Base-by-base conservation (phyloP, 2,888 invertebrate genomes). In the Caradrina kadenii region DNA sequence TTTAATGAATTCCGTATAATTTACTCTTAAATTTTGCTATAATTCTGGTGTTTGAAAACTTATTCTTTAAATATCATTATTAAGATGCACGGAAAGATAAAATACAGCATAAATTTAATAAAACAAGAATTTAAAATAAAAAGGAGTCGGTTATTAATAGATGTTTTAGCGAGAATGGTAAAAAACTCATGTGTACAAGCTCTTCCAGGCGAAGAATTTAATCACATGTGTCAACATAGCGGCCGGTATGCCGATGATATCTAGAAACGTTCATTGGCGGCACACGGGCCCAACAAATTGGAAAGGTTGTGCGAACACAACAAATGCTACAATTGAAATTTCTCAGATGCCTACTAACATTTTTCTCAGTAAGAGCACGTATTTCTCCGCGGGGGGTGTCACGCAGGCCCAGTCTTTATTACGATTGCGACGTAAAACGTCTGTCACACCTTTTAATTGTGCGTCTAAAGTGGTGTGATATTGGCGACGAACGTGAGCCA, bases 311-410 rank as follows among this genome's bases (percentile, higher is more conserved):
- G 67, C 67, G 72, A 73, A 90, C 86, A 86, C 89, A 91, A 92
- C 92, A 92, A 93, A 93, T 90, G 92, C 90, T 92, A 94, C 94
- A 93, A 95, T 93, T 94, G 94, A 94, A 94, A 95, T 95, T 94
- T 93, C 90, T 91, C 90, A 94, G 92, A 95, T 94, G 90, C 94
- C 91, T 91, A 88, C 89, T 86, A 87, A 93, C 92, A 94, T 94
- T 95, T 92, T 93, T 93, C 92, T 93, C 89, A 90, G 91, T 88
- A 86, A 87, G 83, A 91, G 92, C 93, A 95, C 94, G 93, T 94
- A 93, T 89, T 89, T 86, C 92, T 86, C 92, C 74, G 83, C 90
- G 87, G 92, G 92, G 88, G 90, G 89, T 89, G 88, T 89, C 89
- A 83, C 86, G 85, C 87, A 84, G 81, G 69, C 85, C 79, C 83